phyloP scores from a whole-genome alignment of 1,140 invertebrate genomes.

The Diorhabda carinulata region DNA sequence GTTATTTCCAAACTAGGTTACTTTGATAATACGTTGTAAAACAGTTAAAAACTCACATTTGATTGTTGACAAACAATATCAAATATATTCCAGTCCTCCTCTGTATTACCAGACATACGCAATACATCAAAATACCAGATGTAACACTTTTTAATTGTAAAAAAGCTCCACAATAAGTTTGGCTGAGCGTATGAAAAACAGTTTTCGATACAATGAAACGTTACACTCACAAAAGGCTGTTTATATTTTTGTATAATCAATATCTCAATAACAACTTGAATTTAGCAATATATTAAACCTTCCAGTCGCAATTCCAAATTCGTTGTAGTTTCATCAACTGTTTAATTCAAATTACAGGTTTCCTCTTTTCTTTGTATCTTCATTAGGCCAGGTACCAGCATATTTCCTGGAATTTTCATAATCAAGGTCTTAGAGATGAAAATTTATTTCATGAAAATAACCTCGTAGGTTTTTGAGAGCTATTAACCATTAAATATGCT shows the following conservation, averaged over 20 bases:
- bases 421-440: too few relatives aligned
- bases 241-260: constrained; percentile 4
- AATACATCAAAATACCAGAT: constrained; percentile 23
- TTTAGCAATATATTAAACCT: neutral
- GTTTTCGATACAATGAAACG: neutral
- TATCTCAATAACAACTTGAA: neutral
- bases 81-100: constrained; percentile 66
- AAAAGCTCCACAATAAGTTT: too few relatives aligned
- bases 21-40: neutral
- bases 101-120: constrained; percentile 47
- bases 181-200: too few relatives aligned
- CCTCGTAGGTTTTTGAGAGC: too few relatives aligned
- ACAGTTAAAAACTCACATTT: constrained; percentile 10
- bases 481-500: too few relatives aligned
- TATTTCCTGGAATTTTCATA: too few relatives aligned
- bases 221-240: neutral
- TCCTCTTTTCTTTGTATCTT: too few relatives aligned
- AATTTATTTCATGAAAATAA: too few relatives aligned
- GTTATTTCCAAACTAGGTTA: neutral
- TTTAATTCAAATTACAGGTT: too few relatives aligned
- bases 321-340: too few relatives aligned
- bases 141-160: neutral
- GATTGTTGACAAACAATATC: constrained; percentile 55
- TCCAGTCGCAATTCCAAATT: too few relatives aligned
- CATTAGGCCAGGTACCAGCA: too few relatives aligned